These are phyloP conservation scores for Agonopterix arenella DNA, from an alignment of 2,888 invertebrate genomes.

Conservation along the genomic window DNA sequence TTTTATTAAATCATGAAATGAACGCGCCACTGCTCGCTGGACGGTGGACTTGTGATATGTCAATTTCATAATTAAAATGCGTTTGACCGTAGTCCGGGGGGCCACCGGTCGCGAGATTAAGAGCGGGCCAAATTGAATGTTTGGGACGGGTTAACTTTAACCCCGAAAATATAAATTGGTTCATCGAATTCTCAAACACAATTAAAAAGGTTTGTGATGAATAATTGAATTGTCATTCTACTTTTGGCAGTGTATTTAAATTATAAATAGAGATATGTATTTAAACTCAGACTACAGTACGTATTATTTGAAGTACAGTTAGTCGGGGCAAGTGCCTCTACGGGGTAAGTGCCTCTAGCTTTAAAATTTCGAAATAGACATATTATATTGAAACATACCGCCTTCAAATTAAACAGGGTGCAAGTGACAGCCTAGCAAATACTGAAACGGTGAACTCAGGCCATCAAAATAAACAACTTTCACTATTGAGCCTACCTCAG, in stretches of 20 bases:
- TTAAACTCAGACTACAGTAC: too few relatives aligned
- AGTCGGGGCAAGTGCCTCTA: too few relatives aligned
- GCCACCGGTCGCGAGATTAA: slow-evolving; percentile 65
- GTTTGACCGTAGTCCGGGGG: slow-evolving; percentile 59
- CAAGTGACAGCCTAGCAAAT: too few relatives aligned
- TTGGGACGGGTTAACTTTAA: slow-evolving; percentile 37
- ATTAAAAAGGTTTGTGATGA: slow-evolving; percentile 55
- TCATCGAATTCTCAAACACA: slow-evolving; percentile 55
- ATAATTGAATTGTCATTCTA: slow-evolving; percentile 34
- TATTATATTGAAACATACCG: too few relatives aligned
- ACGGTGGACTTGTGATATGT: slow-evolving; percentile 54
- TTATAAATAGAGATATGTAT: too few relatives aligned
- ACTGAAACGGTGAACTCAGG: too few relatives aligned
- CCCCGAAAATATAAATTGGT: slow-evolving; percentile 46
- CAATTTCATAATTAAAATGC: slow-evolving; percentile 76
- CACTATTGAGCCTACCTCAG: too few relatives aligned
- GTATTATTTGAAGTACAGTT: too few relatives aligned
- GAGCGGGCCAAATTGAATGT: slow-evolving; percentile 57
- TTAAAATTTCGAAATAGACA: too few relatives aligned
- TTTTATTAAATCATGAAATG: slow-evolving; percentile 73
- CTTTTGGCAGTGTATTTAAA: background rate
- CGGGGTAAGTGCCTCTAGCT: too few relatives aligned
- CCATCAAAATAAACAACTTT: too few relatives aligned
- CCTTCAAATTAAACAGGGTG: too few relatives aligned
- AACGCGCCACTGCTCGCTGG: slow-evolving; percentile 35